Evolutionary conservation across 2,113 vertebrate species (phyloP), one percentile per base, ranked within the genome.

Genomic region (Cephalopterus ornatus): DNA sequence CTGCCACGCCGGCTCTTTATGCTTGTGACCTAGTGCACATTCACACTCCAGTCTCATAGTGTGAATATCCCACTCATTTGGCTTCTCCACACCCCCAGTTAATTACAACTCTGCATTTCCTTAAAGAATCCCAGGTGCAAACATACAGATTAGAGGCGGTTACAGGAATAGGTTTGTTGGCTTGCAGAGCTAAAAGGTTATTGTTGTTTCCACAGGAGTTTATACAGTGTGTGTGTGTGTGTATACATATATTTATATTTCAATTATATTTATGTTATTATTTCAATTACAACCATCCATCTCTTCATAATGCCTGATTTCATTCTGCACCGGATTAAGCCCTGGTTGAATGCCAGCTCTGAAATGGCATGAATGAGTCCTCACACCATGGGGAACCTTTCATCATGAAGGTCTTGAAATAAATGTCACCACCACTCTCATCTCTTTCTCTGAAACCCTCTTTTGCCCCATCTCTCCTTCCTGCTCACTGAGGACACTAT

Each of bases 181-280:
- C 89, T 91, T 18, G 56, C 76, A 93, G 92, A 94, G 91, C 95
- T 95, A 81, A 95, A 96, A 96, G 93, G 66, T 96, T 93, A 97
- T 97, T 96, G 96, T 97, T 93, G 91, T 49, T 95, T 92, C 86
- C 93, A 73, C 3, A 2, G 49, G 91, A 72, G 65, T 68, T 93
- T 68, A 92, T 82, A 96, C 94, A 95, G 93, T 86, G 66, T 91
- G 84, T 14, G 4, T 95, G 91, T 96, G 95, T 95, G 59, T 47
- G 27, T 27, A 70, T 58, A n/a, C 37, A 83, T 56, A 77, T 95
- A 95, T 96, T 96, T 97, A 94, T 97, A 96, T 97, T 95, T 96
- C 94, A 96, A 97, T 97, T 96, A 97, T 88, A 96, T 96, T 95
- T 96, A 94, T 97, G 96, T 97, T 96, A 96, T 97, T 97, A 97